phyloP scores from a whole-genome alignment of 2,888 invertebrate species.

The Tryphoninae sp. region DNA sequence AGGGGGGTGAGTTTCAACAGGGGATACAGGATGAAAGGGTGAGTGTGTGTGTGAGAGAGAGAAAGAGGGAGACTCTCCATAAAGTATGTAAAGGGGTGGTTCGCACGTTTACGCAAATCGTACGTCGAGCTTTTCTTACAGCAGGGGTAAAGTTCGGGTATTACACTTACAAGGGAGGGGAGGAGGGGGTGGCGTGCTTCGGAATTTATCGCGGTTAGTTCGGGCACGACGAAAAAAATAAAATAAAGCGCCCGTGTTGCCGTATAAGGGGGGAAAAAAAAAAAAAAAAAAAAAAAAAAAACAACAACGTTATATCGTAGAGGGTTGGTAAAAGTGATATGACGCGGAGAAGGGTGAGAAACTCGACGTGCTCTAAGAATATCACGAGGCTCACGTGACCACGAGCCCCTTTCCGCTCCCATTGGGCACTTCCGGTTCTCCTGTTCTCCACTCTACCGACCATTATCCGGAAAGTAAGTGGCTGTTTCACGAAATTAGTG shows the following conservation, averaged over 20 bases:
- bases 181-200: conserved; percentile 49
- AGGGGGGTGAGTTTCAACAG: neutral
- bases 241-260: no score
- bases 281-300: neutral
- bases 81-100: conserved; percentile 41
- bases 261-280: conserved; percentile 21
- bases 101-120: conserved; percentile 74
- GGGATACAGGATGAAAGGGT: neutral
- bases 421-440: conserved; percentile 51
- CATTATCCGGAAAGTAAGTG: conserved; percentile 61
- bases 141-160: conserved; percentile 19
- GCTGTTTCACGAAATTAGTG: conserved; percentile 59
- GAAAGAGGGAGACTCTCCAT: neutral
- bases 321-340: conserved; percentile 47
- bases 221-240: conserved; percentile 26
- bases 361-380: conserved; percentile 23
- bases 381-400: conserved; percentile 64
- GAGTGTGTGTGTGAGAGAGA: no score
- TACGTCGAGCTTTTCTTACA: conserved; percentile 38
- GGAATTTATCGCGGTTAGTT: conserved; percentile 63
- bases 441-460: conserved; percentile 32
- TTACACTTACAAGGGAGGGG: conserved; percentile 37
- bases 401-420: conserved; percentile 37
- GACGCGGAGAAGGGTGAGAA: conserved; percentile 18
- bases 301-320: conserved; percentile 41